These are phyloP conservation scores for Microctenopoma lineatum DNA, from an alignment of 2,797 vertebrate genomes.

Conservation along the genomic window DNA sequence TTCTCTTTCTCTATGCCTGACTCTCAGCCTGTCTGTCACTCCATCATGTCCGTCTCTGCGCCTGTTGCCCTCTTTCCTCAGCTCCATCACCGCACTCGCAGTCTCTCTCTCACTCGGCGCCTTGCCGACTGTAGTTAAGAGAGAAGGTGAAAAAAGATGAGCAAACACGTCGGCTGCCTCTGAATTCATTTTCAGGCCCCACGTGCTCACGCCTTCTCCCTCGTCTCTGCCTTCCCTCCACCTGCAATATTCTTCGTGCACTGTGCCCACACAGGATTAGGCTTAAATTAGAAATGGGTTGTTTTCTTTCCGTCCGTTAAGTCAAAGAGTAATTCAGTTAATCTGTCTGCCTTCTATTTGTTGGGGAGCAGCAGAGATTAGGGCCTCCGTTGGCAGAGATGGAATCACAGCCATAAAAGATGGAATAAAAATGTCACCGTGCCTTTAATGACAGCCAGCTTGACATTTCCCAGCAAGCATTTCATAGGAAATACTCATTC, in stretches of 20 bases:
- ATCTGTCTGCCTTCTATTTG: slow-evolving; percentile 73
- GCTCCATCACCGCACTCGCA: slow-evolving; percentile 38
- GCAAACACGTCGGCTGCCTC: slow-evolving; percentile 62
- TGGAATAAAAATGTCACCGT: slow-evolving; percentile 77
- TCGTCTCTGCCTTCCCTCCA: slow-evolving; percentile 40
- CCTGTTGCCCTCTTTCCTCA: slow-evolving; percentile 36
- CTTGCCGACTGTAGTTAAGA: slow-evolving; percentile 51
- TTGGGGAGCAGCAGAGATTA: slow-evolving; percentile 68
- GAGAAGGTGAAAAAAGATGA: slow-evolving; percentile 68
- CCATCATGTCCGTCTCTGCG: slow-evolving; percentile 59
- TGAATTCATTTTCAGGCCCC: slow-evolving; percentile 66
- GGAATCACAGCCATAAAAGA: slow-evolving; percentile 71
- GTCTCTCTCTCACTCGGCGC: slow-evolving; percentile 28
- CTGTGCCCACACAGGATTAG: slow-evolving; percentile 67
- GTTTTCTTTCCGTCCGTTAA: slow-evolving; percentile 78
- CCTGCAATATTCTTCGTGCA: slow-evolving; percentile 66
- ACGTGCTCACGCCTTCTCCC: slow-evolving; percentile 21
- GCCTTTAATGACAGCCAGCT: slow-evolving; percentile 74
- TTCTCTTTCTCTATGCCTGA: slow-evolving; percentile 41
- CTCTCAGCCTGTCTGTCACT: slow-evolving; percentile 60
- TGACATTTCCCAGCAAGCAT: slow-evolving; percentile 76
- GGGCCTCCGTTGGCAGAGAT: slow-evolving; percentile 65
- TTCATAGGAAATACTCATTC: slow-evolving; percentile 49
- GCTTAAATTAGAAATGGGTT: slow-evolving; percentile 76
- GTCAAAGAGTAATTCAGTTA: slow-evolving; percentile 81